These are phyloP conservation scores for Folsomia manolachei DNA, from an alignment of 2,888 invertebrate species.

Conservation along the genomic window DNA sequence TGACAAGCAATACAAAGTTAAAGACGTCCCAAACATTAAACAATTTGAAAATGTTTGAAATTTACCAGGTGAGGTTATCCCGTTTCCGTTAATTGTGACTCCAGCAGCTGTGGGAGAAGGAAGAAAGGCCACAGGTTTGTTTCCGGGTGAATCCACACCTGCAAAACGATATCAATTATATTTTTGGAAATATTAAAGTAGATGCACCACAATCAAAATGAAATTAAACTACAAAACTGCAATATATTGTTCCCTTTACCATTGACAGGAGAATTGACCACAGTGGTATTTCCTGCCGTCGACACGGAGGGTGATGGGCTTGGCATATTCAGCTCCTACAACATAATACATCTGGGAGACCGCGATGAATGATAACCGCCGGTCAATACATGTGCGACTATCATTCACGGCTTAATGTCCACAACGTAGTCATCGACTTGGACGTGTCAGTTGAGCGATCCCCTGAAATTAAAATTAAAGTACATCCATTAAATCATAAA, in stretches of 20 bases:
- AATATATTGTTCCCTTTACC: background rate
- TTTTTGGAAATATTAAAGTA: background rate
- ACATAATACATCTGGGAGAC: background rate
- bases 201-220: no score
- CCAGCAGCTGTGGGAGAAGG: background rate
- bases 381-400: background rate
- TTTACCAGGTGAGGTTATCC: background rate
- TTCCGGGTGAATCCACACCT: background rate
- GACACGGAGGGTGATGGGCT: background rate
- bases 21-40: no score
- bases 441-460: background rate
- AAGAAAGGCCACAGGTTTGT: background rate
- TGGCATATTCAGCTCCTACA: background rate
- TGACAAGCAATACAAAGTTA: background rate
- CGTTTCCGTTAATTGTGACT: background rate
- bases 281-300: background rate
- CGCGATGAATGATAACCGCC: background rate
- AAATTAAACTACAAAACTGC: no score
- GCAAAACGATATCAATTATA: background rate
- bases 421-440: background rate
- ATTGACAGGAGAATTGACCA: background rate
- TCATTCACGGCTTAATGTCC: background rate
- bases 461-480: no score
- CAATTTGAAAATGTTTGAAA: background rate
- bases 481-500: no score